Evolutionary conservation across 1,140 invertebrate species (phyloP).

Genomic region (Camponotus pennsylvanicus): DNA sequence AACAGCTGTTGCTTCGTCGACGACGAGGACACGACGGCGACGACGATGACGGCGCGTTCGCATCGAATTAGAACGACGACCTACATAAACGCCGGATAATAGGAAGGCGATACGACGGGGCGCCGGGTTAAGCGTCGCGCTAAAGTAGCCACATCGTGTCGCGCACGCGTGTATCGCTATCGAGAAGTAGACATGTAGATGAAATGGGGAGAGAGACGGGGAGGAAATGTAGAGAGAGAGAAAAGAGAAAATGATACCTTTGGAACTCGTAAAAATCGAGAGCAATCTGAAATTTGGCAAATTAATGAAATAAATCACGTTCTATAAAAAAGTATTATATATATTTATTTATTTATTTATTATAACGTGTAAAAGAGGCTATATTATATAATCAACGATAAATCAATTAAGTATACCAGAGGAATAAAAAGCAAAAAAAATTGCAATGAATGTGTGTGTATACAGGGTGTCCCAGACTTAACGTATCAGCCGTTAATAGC

Average conservation of each 20-base stretch:
- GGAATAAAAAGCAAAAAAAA: not conserved
- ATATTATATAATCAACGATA: not conserved
- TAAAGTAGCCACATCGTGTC: conserved; percentile 41
- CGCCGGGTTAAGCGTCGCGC: conserved; percentile 65
- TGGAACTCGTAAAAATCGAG: too few relatives aligned
- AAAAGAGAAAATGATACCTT: not conserved
- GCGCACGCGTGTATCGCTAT: conserved; percentile 14
- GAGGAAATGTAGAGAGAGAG: not conserved
- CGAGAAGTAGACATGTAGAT: not conserved
- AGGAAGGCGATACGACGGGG: conserved; percentile 67
- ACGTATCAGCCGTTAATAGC: too few relatives aligned
- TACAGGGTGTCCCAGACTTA: too few relatives aligned
- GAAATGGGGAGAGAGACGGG: not conserved
- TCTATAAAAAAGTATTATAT: not conserved
- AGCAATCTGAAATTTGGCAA: too few relatives aligned
- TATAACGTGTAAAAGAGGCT: not conserved
- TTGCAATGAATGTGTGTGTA: not conserved
- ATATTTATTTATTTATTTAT: not conserved
- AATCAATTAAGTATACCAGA: not conserved
- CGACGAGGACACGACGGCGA: conserved; percentile 32
- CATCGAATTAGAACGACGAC: conserved; percentile 74
- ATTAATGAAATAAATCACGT: not conserved
- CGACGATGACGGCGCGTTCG: conserved; percentile 33
- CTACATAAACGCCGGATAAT: conserved; percentile 74
- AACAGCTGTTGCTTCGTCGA: conserved; percentile 75